phyloP scores from a whole-genome alignment of 1,140 invertebrate genomes.

The Helicoverpa zea region DNA sequence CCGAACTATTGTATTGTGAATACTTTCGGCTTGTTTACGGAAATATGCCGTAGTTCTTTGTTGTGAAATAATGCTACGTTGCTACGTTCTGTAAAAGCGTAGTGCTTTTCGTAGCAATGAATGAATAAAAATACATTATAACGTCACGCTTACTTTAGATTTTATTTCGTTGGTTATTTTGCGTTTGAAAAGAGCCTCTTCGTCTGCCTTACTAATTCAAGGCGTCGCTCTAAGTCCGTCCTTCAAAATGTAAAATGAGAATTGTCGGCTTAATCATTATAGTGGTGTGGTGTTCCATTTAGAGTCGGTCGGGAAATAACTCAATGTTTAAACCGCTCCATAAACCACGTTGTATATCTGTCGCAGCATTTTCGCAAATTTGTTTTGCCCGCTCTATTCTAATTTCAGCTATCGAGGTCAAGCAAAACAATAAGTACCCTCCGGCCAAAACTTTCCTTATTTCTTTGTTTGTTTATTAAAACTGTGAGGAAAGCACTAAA shows the following conservation, averaged over 20 bases:
- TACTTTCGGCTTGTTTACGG: slow-evolving; percentile 1
- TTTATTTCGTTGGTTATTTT: no score
- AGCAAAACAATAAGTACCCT: slow-evolving; percentile 60
- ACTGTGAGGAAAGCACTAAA: slow-evolving; percentile 70
- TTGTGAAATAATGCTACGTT: not conserved
- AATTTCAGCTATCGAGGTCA: slow-evolving; percentile 61
- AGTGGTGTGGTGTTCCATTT: not conserved
- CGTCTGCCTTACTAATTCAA: no score
- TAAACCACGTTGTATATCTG: slow-evolving; percentile 25
- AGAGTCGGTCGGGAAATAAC: not conserved
- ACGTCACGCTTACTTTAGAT: no score
- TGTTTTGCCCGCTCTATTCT: slow-evolving; percentile 46
- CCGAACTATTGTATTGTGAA: slow-evolving; percentile 8
- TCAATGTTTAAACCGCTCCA: not conserved
- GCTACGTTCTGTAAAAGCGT: not conserved
- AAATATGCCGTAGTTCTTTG: not conserved
- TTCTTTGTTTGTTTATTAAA: slow-evolving; percentile 81
- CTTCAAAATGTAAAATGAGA: no score
- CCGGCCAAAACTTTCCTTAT: slow-evolving; percentile 72
- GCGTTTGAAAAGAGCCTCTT: no score
- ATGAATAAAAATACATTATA: not conserved
- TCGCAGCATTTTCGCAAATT: slow-evolving; percentile 41
- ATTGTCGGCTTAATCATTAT: no score
- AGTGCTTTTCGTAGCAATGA: not conserved
- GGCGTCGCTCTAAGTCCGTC: no score